A percentile compares a stretch with the other conserved stretches of the same genome.
These are phyloP conservation scores for Bradypodion pumilum DNA, from an alignment of 2,797 vertebrate species.

Conservation along the genomic window DNA sequence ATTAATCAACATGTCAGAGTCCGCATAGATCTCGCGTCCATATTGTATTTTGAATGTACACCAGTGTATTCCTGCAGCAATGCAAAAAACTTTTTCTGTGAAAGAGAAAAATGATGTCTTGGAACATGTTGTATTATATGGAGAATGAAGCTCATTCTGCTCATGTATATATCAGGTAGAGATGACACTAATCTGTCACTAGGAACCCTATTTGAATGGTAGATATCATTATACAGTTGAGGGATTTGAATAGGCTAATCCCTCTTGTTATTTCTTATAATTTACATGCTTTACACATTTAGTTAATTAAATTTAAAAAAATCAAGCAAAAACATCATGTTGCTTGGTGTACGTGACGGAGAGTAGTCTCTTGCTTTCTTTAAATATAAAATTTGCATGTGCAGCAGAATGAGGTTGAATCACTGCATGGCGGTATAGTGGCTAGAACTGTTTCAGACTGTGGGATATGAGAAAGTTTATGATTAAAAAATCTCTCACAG, in stretches of 20 bases:
- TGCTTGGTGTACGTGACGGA: neutral
- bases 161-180: too few species aligned
- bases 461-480: too few species aligned
- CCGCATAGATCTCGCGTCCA: neutral
- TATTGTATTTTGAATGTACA: neutral
- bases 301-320: neutral
- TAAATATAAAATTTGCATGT: neutral
- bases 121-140: neutral
- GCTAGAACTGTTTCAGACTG: too few species aligned
- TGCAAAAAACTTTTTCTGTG: neutral
- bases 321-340: neutral
- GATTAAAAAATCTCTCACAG: too few species aligned
- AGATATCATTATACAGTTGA: neutral
- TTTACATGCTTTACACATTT: too few species aligned
- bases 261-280: too few species aligned
- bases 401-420: neutral
- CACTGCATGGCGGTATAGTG: too few species aligned
- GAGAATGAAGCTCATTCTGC: too few species aligned
- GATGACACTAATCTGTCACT: too few species aligned
- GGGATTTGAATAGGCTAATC: neutral
- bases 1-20: neutral
- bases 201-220: neutral
- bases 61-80: neutral
- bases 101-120: too few species aligned
- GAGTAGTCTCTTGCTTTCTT: neutral